phyloP scores from a whole-genome alignment of 2,113 vertebrate species.

The Clarias batrachus region DNA sequence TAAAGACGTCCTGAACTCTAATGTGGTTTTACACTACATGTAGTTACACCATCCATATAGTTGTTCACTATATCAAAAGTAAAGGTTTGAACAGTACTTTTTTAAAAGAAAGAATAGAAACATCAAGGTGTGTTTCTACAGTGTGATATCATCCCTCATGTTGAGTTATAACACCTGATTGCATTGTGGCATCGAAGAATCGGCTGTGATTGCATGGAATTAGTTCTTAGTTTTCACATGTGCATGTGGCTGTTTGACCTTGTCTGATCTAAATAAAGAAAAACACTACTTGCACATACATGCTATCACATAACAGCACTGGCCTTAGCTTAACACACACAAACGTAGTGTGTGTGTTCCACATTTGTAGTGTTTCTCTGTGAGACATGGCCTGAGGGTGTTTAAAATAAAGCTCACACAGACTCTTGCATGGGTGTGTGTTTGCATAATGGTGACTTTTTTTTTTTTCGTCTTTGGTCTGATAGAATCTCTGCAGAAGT shows the following conservation, averaged over 20 bases:
- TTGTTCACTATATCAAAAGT: constrained; percentile 22
- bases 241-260: not conserved
- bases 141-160: constrained; percentile 37
- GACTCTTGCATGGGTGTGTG: constrained; percentile 5
- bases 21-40: not conserved
- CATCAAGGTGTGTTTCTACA: constrained; percentile 39
- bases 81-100: constrained; percentile 41
- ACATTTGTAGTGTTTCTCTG: not conserved
- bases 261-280: not conserved
- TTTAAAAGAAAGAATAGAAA: constrained; percentile 49
- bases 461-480: constrained; percentile 31
- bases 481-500: constrained; percentile 6
- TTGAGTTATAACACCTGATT: constrained; percentile 50
- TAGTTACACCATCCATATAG: constrained; percentile 2
- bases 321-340: not conserved
- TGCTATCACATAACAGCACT: not conserved
- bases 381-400: not conserved
- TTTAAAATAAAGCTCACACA: constrained; percentile 3
- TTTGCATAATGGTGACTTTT: constrained; percentile 27
- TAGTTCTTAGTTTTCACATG: not conserved
- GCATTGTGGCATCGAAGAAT: constrained; percentile 1
- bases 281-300: not conserved
- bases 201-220: not conserved
- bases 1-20: not conserved
- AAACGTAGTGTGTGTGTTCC: not conserved